These are phyloP conservation scores for Deroptyus accipitrinus DNA, from an alignment of 2,113 vertebrate genomes.

Conservation along the genomic window DNA sequence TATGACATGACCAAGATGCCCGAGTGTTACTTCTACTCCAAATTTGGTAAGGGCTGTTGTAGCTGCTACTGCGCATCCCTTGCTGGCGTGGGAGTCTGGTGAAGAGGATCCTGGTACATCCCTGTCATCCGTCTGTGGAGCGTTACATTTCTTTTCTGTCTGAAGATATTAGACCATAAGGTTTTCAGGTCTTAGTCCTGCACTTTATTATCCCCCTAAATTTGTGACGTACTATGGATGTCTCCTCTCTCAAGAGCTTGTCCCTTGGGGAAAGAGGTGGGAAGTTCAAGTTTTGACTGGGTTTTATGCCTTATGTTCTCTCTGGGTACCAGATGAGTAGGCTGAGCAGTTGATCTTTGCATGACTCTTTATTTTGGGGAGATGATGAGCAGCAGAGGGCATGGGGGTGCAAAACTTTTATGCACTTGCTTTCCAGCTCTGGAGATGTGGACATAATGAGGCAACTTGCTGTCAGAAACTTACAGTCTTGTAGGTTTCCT, in stretches of 20 bases:
- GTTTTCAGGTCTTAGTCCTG: not conserved
- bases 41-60: conserved; percentile 83
- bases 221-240: not conserved
- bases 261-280: not conserved
- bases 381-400: conserved; percentile 31
- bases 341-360: conserved; percentile 31
- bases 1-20: conserved; percentile 99
- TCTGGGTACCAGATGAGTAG: not conserved
- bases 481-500: conserved; percentile 61
- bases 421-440: conserved; percentile 64
- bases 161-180: not conserved
- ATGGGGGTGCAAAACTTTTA: conserved; percentile 49
- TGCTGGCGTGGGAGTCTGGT: not conserved
- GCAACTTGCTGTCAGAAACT: conserved; percentile 53
- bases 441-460: conserved; percentile 58
- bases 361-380: conserved; percentile 41
- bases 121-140: not conserved
- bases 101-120: not conserved
- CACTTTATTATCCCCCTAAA: not conserved
- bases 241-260: not conserved
- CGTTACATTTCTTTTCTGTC: not conserved
- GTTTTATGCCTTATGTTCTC: not conserved
- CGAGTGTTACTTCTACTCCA: conserved; percentile 99
- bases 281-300: not conserved
- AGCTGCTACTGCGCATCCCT: not conserved